These are phyloP conservation scores for Puffinus mauretanicus DNA, from an alignment of 2,113 vertebrate genomes.

Conservation along the genomic window DNA sequence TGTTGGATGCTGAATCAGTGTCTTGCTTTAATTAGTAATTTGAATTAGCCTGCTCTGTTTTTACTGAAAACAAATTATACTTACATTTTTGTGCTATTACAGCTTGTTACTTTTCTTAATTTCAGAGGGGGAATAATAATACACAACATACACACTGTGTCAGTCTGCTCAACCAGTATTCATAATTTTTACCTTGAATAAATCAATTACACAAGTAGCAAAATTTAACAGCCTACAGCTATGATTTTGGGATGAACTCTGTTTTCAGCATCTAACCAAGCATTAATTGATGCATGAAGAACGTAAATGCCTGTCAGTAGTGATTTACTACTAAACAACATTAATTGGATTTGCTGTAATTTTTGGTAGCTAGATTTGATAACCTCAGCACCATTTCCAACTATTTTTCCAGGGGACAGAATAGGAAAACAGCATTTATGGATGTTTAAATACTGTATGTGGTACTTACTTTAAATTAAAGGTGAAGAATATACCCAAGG, in stretches of 20 bases:
- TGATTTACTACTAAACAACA: constrained; percentile 53
- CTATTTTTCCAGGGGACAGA: constrained; percentile 33
- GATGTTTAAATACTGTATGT: not conserved
- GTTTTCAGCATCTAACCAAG: constrained; percentile 55
- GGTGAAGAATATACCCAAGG: not conserved
- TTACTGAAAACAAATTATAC: constrained; percentile 5
- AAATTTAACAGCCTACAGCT: constrained; percentile 47
- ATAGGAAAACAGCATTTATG: constrained; percentile 8
- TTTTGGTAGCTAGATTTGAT: constrained; percentile 58
- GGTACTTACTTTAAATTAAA: not conserved
- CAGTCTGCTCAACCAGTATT: not conserved
- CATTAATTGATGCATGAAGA: constrained; percentile 59
- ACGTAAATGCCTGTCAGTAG: constrained; percentile 59
- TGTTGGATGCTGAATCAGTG: not conserved
- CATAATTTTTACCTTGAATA: constrained; percentile 43
- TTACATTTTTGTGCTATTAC: not conserved
- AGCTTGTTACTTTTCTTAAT: not conserved
- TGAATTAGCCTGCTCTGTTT: not conserved
- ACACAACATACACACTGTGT: not conserved
- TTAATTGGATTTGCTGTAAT: constrained; percentile 48
- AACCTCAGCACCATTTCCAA: constrained; percentile 39
- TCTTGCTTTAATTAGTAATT: not conserved
- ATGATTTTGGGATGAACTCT: constrained; percentile 59
- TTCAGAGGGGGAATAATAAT: constrained; percentile 21
- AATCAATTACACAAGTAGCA: constrained; percentile 53